phyloP scores from a whole-genome alignment of 2,797 vertebrate species.

The Cheirogaleus major region DNA sequence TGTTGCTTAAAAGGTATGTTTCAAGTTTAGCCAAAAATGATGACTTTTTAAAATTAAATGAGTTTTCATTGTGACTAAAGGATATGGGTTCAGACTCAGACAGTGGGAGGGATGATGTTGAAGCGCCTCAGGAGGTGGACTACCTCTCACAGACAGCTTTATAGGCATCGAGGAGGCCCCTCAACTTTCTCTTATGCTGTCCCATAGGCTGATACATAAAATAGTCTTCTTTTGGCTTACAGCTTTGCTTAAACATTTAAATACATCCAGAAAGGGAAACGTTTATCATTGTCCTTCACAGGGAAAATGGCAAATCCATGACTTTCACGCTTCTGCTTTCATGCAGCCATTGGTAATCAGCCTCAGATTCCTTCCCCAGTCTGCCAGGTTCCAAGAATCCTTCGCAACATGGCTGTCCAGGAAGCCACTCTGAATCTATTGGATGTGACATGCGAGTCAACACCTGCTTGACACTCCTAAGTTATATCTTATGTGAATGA shows the following conservation, averaged over 20 bases:
- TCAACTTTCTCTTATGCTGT: neutral
- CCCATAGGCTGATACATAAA: neutral
- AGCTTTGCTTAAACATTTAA: neutral
- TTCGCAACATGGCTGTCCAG: neutral
- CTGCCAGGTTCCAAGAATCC: neutral
- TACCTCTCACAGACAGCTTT: neutral
- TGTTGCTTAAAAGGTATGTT: neutral
- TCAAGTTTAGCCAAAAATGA: conserved; percentile 1
- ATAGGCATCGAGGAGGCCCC: neutral
- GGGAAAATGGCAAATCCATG: neutral
- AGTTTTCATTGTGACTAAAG: neutral
- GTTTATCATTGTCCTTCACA: neutral
- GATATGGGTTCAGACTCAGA: neutral
- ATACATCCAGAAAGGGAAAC: neutral
- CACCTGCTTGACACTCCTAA: neutral
- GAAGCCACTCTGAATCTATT: neutral
- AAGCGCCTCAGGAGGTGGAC: fast-evolving
- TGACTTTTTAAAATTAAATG: neutral
- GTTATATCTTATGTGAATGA: neutral
- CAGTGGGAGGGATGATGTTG: neutral
- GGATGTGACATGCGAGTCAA: neutral
- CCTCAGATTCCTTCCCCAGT: neutral
- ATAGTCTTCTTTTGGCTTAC: neutral
- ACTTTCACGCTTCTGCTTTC: neutral
- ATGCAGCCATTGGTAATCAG: neutral